Percentiles rank a stretch among this genome's conserved stretches.
These are phyloP conservation scores for Meriones unguiculatus DNA, from an alignment of 2,113 vertebrate species.

Conservation along the genomic window DNA sequence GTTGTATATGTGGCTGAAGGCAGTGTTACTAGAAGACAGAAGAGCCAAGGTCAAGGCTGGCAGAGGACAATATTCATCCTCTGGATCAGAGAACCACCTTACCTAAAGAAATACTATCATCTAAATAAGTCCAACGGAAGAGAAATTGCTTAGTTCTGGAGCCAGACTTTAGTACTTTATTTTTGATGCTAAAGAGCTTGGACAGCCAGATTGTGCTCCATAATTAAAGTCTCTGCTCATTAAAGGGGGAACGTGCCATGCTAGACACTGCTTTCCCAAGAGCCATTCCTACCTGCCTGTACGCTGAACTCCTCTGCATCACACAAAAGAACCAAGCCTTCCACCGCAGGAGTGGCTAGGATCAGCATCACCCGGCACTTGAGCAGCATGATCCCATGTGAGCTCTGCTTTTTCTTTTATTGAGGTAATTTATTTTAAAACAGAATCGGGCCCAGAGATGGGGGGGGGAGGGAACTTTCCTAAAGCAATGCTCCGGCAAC, in stretches of 20 bases:
- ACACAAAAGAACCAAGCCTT: not conserved
- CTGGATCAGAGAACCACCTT: not conserved
- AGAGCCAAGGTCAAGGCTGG: not conserved
- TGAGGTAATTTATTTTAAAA: not conserved
- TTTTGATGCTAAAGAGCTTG: not conserved
- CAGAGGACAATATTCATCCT: not conserved
- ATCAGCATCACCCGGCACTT: not conserved
- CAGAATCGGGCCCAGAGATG: not conserved
- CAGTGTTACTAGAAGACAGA: not conserved
- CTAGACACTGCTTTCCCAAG: not conserved
- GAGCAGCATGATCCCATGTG: not conserved
- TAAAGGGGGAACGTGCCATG: not conserved
- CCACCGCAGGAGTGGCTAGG: not conserved
- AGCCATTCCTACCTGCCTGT: not conserved
- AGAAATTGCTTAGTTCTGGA: slow-evolving; percentile 21
- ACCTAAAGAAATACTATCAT: not conserved
- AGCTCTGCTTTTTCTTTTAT: slow-evolving; percentile 14
- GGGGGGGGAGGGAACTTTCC: not conserved
- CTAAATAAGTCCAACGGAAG: not conserved
- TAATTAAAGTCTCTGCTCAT: slow-evolving; percentile 2
- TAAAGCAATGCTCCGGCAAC: not conserved
- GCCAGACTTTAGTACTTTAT: not conserved
- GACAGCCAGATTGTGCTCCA: no score
- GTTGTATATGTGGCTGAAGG: not conserved
- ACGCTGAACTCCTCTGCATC: not conserved